These are phyloP conservation scores for Columba janthina DNA, from an alignment of 2,113 vertebrate genomes.

Conservation along the genomic window DNA sequence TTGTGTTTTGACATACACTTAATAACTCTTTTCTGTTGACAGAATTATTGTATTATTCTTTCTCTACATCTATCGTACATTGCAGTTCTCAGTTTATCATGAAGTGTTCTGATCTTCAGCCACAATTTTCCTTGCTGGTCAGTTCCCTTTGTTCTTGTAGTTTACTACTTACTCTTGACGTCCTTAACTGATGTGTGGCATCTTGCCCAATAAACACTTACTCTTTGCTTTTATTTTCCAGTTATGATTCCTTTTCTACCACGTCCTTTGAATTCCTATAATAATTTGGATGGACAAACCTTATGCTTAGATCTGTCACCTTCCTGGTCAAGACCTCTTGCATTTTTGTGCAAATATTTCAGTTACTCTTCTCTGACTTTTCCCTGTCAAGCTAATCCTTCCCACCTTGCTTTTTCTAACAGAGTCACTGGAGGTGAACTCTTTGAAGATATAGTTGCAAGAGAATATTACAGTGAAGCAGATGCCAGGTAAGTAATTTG, in stretches of 20 bases:
- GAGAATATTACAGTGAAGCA: slow-evolving; percentile 93
- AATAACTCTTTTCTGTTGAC: background rate
- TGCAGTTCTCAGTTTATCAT: background rate
- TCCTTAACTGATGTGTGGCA: background rate
- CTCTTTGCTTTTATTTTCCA: background rate
- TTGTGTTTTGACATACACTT: background rate
- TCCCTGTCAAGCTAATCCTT: background rate
- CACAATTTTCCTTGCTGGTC: background rate
- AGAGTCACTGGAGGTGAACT: slow-evolving; percentile 92
- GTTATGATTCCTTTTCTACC: background rate
- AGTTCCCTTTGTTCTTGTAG: background rate
- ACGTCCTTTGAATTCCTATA: background rate
- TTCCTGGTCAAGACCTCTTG: background rate
- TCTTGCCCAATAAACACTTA: background rate
- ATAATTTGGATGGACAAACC: background rate
- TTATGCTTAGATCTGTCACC: background rate
- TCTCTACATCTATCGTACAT: background rate
- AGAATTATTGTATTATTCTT: background rate
- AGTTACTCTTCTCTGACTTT: background rate
- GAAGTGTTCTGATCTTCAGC: background rate
- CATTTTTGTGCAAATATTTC: background rate
- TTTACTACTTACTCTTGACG: background rate
- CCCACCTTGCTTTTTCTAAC: slow-evolving; percentile 15
- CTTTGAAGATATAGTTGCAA: slow-evolving; percentile 92
- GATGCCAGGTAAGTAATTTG: slow-evolving; percentile 87